A percentile compares a stretch with the other conserved stretches of the same genome.
Evolutionary conservation across 2,113 vertebrate species (phyloP).

Genomic region (Nansenia antarctica): DNA sequence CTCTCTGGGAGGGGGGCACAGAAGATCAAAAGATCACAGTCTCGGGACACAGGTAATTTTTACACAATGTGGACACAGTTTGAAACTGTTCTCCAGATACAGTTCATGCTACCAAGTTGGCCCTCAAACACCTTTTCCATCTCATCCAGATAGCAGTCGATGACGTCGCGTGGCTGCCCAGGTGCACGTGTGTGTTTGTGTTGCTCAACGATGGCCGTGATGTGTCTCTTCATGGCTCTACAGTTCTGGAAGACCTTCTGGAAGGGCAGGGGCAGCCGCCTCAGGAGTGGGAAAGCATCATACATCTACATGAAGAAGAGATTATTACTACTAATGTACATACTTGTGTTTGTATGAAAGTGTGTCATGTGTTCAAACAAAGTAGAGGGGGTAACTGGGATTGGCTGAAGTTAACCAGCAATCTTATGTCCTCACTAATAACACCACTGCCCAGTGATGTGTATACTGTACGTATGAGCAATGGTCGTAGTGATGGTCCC

Average conservation of each 20-base stretch:
- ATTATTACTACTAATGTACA: not conserved
- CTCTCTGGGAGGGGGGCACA: conserved; percentile 1
- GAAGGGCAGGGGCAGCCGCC: conserved; percentile 32
- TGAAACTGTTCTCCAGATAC: too few species aligned
- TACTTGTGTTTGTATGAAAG: not conserved
- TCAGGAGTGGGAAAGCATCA: conserved; percentile 14
- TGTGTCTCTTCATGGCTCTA: conserved; percentile 16
- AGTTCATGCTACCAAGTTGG: too few species aligned
- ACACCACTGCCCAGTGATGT: too few species aligned
- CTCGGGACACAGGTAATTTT: not conserved
- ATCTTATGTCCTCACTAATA: too few species aligned
- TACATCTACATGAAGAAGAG: conserved; percentile 7
- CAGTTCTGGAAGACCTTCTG: conserved; percentile 33
- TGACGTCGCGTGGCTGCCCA: conserved; percentile 38
- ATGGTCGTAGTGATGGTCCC: too few species aligned
- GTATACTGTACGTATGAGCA: too few species aligned
- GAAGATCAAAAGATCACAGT: not conserved
- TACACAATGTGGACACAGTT: too few species aligned
- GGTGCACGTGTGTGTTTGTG: conserved; percentile 26
- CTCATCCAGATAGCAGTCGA: conserved; percentile 46
- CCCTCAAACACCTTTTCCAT: conserved; percentile 36
- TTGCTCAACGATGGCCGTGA: conserved; percentile 19
- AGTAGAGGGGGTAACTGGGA: too few species aligned
- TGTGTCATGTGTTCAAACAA: not conserved
- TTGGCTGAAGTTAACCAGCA: too few species aligned